Percentiles rank a stretch among this genome's conserved stretches.
Evolutionary conservation across 2,113 vertebrate genomes (phyloP).

Genomic region (Desmodus rotundus): DNA sequence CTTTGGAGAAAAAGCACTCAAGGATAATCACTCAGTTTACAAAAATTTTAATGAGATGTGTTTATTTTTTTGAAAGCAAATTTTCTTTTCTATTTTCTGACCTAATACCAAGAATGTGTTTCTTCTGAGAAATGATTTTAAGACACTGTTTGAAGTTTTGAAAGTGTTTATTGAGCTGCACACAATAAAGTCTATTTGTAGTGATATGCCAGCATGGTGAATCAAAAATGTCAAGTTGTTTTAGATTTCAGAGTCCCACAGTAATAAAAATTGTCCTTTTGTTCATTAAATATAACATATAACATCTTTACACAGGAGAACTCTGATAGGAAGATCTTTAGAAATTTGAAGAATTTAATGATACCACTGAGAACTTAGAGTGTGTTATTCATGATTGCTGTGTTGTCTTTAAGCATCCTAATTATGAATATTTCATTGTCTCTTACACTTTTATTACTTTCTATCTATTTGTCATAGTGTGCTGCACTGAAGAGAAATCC

Average conservation of each 20-base stretch:
- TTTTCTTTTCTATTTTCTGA: conserved; percentile 3
- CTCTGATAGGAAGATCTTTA: conserved; percentile 43
- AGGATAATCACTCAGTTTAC: not conserved
- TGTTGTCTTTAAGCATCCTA: conserved; percentile 4
- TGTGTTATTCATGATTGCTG: conserved; percentile 17
- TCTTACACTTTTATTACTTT: conserved; percentile 10
- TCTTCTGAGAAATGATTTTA: not conserved
- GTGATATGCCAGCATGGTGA: conserved; percentile 7
- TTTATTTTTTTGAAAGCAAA: not conserved
- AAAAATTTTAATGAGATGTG: not conserved
- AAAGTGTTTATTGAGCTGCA: conserved; percentile 24
- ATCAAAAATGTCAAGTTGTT: conserved; percentile 63
- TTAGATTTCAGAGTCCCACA: conserved; percentile 40
- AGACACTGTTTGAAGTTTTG: conserved; percentile 38
- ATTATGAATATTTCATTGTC: conserved; percentile 33
- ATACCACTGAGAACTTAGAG: not conserved
- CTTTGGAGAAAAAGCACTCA: not conserved
- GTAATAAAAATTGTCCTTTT: conserved; percentile 57
- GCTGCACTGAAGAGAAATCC: not conserved
- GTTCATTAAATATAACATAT: conserved; percentile 52
- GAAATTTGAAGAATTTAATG: conserved; percentile 36
- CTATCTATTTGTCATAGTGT: not conserved
- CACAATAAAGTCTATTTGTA: conserved; percentile 46
- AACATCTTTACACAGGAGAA: conserved; percentile 30
- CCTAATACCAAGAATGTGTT: not conserved